Evolutionary conservation across 1,140 invertebrate species (phyloP), one percentile per base, ranked within the genome.

Genomic region (Drosophila kikkawai): DNA sequence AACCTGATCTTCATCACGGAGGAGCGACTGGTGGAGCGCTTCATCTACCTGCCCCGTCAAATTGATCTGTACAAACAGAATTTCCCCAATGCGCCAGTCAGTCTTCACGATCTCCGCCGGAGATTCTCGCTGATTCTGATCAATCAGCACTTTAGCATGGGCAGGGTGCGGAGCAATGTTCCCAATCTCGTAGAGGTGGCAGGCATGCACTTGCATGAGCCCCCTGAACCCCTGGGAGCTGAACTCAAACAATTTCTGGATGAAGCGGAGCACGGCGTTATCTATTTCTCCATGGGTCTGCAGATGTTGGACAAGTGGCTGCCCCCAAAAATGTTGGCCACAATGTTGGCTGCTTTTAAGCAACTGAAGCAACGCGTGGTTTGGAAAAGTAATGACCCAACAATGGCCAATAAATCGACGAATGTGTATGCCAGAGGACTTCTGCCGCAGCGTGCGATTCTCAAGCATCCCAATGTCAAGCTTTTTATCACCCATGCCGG

Each of bases 351-450:
- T 0, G 59, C 47, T 3, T 87, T 91, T 39, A 22, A 41, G 0
- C 37, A 61, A 7, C n/a, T 91, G 0, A 91, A 85, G 4, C 92
- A 94, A 47, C 82, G 86, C 29, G 92, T 94, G 0, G 58, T 95
- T 17, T 94, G 94, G 93, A 95, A 95, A 74, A 92, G 85, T 48
- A 94, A 94, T 17, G 55, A 59, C 4, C 75, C 80, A 19, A 59
- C n/a, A 3, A 26, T 92, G 26, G 69, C 80, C 7, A 85, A 90
- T 41, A 82, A 92, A 36, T 68, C 67, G 75, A 80, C 93, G 0
- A 97, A 97, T 90, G 94, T 97, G 0, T 95, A 94, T 82, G 88
- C 95, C 0, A 94, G 94, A 2, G 93, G 29, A 0, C 92, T 92
- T 92, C 34, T 95, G 9, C 94, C 94, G 0, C 94, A 95, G 75